Conservation (phyloP, 2,113 vertebrate genomes). For the Lepus europaeus region DNA sequence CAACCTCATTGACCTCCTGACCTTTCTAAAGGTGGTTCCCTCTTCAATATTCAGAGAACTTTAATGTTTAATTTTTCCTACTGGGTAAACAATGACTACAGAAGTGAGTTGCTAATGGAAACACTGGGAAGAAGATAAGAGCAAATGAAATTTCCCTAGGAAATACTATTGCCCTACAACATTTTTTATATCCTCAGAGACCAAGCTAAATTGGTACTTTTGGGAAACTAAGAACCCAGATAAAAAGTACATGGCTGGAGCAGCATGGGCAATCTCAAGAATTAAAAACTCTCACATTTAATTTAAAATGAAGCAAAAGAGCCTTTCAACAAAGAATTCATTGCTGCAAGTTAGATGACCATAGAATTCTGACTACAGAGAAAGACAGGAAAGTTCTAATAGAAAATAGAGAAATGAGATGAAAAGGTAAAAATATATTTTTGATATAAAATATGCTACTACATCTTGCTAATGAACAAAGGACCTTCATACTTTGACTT, state of each 20-base stretch:
- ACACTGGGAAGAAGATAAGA: not conserved
- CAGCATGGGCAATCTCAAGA: not conserved
- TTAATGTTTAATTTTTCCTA: slow-evolving; percentile 13
- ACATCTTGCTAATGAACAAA: not conserved
- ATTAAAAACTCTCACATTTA: not conserved
- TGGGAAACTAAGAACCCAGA: not conserved
- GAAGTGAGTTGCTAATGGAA: not conserved
- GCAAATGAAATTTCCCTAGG: not conserved
- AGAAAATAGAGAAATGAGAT: not conserved
- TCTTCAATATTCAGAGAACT: slow-evolving; percentile 39
- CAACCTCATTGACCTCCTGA: slow-evolving; percentile 24
- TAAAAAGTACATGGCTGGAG: not conserved
- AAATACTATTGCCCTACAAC: not conserved
- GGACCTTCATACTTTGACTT: not conserved
- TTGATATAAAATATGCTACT: not conserved
- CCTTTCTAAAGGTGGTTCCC: slow-evolving; percentile 35
- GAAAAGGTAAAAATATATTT: not conserved
- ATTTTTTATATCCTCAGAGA: not conserved
- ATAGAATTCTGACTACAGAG: not conserved
- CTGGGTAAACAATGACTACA: not conserved
- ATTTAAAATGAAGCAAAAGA: not conserved
- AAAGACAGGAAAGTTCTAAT: slow-evolving; percentile 16
- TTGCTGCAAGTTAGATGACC: not conserved
- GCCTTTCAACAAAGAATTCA: not conserved
- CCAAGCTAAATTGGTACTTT: not conserved